A percentile compares a stretch with the other conserved stretches of the same genome.
These are phyloP conservation scores for Oscarella lobularis DNA, from an alignment of 37 sponge, comb jelly and placozoan genomes.

Conservation along the genomic window DNA sequence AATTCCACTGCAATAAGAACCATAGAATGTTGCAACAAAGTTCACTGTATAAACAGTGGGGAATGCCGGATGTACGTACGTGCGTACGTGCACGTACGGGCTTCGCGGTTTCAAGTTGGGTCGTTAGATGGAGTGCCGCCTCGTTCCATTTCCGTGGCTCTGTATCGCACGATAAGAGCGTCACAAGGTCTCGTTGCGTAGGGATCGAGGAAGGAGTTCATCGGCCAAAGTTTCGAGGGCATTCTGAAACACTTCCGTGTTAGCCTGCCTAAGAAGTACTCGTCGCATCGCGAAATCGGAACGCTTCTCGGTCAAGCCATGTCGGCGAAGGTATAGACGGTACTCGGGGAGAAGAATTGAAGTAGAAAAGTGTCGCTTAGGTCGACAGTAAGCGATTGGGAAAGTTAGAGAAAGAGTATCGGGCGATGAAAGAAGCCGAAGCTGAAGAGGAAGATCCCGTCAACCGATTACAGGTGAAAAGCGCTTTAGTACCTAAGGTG, in stretches of 20 bases:
- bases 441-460: slow-evolving; percentile 59
- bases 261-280: slow-evolving; percentile 63
- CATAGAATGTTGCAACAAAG: too few relatives aligned
- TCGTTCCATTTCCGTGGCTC: too few relatives aligned
- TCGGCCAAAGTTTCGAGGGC: slow-evolving; percentile 83
- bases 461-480: slow-evolving; percentile 4
- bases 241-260: slow-evolving; percentile 90
- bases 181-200: too few relatives aligned
- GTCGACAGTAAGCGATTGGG: slow-evolving; percentile 42
- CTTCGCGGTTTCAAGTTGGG: background rate
- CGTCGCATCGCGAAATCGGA: slow-evolving; percentile 40
- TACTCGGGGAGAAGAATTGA: too few relatives aligned
- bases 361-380: too few relatives aligned
- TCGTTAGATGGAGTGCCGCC: too few relatives aligned
- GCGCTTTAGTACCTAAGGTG: background rate
- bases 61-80: too few relatives aligned
- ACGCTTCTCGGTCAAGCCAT: slow-evolving; percentile 13
- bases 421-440: slow-evolving; percentile 33
- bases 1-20: too few relatives aligned
- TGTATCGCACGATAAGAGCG: too few relatives aligned
- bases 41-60: too few relatives aligned
- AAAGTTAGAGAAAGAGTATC: slow-evolving; percentile 68
- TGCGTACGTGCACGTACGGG: background rate
- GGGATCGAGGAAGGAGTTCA: too few relatives aligned
- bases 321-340: slow-evolving; percentile 8